These are phyloP conservation scores for Apostichopus californicus DNA, from an alignment of 35 echinoderm and acorn worm genomes.

Conservation along the genomic window DNA sequence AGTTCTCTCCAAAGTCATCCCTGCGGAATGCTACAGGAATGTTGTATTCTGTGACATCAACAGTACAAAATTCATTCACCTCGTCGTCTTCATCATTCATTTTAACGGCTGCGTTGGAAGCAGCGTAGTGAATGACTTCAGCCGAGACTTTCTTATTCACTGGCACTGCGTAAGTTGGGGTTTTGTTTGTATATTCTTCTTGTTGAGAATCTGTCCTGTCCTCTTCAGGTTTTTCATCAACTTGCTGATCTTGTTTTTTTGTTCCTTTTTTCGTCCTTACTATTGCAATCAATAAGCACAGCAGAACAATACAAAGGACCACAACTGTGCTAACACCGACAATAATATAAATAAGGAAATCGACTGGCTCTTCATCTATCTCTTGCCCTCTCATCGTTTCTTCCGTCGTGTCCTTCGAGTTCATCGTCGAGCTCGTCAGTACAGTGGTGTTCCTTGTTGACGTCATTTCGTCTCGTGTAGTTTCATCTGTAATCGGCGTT, in stretches of 20 bases:
- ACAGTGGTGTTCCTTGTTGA: too few species aligned
- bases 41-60: conserved; percentile 1
- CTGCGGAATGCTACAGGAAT: not conserved
- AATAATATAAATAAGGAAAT: not conserved
- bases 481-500: not conserved
- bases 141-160: too few species aligned
- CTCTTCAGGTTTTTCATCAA: not conserved
- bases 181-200: too few species aligned
- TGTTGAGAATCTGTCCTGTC: not conserved
- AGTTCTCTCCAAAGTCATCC: not conserved
- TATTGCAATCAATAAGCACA: not conserved
- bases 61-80: not conserved
- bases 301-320: not conserved
- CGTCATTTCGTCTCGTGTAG: not conserved
- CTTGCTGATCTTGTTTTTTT: not conserved
- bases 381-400: not conserved
- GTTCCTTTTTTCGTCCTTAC: not conserved
- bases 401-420: not conserved
- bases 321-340: not conserved
- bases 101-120: not conserved
- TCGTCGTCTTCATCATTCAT: not conserved
- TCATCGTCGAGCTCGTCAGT: not conserved
- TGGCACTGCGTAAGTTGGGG: too few species aligned
- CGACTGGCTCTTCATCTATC: not conserved
- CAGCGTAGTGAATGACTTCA: too few species aligned